Evolutionary conservation across 2,797 vertebrate species (phyloP), one percentile per base, ranked within the genome.

Genomic region (Gila robusta): DNA sequence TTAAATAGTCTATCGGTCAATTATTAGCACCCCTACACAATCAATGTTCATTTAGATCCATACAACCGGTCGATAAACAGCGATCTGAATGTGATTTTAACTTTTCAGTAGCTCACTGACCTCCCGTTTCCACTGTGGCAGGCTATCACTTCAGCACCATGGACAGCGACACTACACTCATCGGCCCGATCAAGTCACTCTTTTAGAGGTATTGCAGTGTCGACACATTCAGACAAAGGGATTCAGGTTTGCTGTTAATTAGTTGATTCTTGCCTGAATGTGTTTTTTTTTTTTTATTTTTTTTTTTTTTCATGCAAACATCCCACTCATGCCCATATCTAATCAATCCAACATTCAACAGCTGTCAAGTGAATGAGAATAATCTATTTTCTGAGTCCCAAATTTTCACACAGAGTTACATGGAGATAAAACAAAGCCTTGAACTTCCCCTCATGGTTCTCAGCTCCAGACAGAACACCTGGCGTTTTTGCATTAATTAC

Each of bases 91-190:
- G 82, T 76, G 72, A 52, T 83, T 66, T 8, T 76, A 72, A 62
- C 10, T 72, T 77, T 80, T 76, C 21, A 64, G 41, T 28, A 32
- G 49, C 67, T 59, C 49, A 7, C 80, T 21, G 67, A 76, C 14
- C 59, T 81, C n/a, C 37, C 3, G 56, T 44, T 79, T 62, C n/a
- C 37, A 23, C 21, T 17, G 35, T 41, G 23, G 0, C 17, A 12
- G 9, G n/a, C 16, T 37, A 16, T 28, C 10, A 17, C 37, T 91
- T 94, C 88, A 93, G 92, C 79, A 92, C 91, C 90, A 89, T 1
- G 87, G 91, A 93, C 86, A 93, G 91, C 6, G 37, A 86, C 49
- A 70, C 41, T 8, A 1, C 28, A 5, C 28, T 70, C 14, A 6
- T 5, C 9, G 19, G 41, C n/a, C 23, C 2, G 6, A 9, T 32